These are phyloP conservation scores for Ornithoptera alexandrae DNA, from an alignment of 2,888 invertebrate species.

Conservation along the genomic window DNA sequence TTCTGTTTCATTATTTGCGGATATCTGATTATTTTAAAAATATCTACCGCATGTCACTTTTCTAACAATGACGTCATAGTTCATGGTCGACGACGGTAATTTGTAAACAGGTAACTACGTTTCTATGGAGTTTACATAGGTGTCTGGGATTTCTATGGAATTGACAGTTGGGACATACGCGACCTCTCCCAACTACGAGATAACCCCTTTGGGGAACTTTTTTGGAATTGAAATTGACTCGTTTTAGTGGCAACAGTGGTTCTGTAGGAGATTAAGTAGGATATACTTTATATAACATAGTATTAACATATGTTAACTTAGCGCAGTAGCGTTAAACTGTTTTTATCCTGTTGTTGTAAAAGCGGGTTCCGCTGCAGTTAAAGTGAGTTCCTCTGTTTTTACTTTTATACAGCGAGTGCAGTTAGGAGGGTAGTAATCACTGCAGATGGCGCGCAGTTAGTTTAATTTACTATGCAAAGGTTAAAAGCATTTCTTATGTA, in stretches of 20 bases:
- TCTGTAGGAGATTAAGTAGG: neutral
- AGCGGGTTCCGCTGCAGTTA: neutral
- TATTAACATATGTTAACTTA: slow-evolving; percentile 6
- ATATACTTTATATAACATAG: neutral
- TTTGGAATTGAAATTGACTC: neutral
- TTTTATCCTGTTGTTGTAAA: neutral
- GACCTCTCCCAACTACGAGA: too few relatives aligned
- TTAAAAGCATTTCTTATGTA: slow-evolving; percentile 62
- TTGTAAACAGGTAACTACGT: too few relatives aligned
- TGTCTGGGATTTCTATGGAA: too few relatives aligned
- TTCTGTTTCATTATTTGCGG: neutral
- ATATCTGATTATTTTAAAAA: neutral
- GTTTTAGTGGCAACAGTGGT: neutral
- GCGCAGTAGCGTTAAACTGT: neutral
- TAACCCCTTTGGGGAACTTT: neutral
- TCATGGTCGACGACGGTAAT: too few relatives aligned
- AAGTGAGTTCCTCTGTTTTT: neutral
- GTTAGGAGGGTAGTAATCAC: slow-evolving; percentile 8
- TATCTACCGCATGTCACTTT: too few relatives aligned
- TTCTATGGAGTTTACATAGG: too few relatives aligned
- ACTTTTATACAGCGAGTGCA: neutral
- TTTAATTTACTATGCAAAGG: slow-evolving; percentile 44
- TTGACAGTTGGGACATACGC: too few relatives aligned
- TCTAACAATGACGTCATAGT: too few relatives aligned
- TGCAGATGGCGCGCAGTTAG: slow-evolving; percentile 8